A percentile compares a stretch with the other conserved stretches of the same genome.
These are phyloP conservation scores for Odontocolon sp. DNA, from an alignment of 2,888 invertebrate species.

Conservation along the genomic window DNA sequence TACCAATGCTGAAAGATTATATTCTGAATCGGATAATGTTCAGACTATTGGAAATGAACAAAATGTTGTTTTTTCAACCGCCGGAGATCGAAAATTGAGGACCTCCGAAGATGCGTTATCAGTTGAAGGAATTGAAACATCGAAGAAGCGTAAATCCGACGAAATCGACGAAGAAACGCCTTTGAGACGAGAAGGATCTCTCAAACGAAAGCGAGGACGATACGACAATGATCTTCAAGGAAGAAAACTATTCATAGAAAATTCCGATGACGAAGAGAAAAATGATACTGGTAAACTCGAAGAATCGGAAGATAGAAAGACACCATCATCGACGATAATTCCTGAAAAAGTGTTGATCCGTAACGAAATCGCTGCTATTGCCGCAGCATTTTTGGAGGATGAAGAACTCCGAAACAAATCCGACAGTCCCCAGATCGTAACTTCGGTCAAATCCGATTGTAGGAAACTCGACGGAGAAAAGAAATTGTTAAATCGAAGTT, in stretches of 20 bases:
- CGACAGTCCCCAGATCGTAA: background rate
- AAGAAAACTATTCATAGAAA: slow-evolving; percentile 66
- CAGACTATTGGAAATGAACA: slow-evolving; percentile 25
- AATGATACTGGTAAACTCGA: background rate
- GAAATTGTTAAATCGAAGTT: no score
- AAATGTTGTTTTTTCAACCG: slow-evolving; percentile 59
- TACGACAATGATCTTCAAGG: slow-evolving; percentile 66
- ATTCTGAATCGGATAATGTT: slow-evolving; percentile 35
- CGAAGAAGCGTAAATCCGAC: slow-evolving; percentile 59
- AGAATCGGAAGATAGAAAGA: background rate
- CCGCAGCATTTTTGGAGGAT: slow-evolving; percentile 77
- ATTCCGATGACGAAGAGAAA: slow-evolving; percentile 53
- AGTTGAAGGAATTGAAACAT: slow-evolving; percentile 18
- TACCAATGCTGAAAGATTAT: slow-evolving; percentile 40
- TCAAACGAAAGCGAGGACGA: slow-evolving; percentile 68
- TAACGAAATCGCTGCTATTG: slow-evolving; percentile 76
- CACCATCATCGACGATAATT: background rate
- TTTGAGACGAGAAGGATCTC: slow-evolving; percentile 45
- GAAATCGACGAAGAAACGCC: slow-evolving; percentile 68
- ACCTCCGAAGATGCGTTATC: slow-evolving; percentile 62
- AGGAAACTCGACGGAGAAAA: background rate
- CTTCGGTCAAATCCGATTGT: background rate
- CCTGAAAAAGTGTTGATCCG: slow-evolving; percentile 56
- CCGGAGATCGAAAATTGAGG: slow-evolving; percentile 63
- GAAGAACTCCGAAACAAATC: slow-evolving; percentile 64